phyloP scores from a whole-genome alignment of 2,113 vertebrate species.

The Cryptoleucopteryx plumbea region DNA sequence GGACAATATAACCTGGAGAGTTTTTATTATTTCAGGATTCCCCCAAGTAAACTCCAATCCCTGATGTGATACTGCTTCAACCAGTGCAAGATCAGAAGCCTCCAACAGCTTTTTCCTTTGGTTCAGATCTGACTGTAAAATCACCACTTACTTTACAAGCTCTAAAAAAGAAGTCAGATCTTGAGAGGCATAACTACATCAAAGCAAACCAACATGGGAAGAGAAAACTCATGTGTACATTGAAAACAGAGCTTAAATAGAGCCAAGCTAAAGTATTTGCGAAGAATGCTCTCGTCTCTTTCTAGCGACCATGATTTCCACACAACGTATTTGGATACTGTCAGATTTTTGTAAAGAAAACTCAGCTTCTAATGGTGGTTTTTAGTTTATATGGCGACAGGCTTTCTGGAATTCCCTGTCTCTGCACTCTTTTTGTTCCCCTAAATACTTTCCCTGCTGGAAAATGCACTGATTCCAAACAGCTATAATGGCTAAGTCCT shows the following conservation, averaged over 20 bases:
- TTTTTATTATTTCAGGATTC: neutral
- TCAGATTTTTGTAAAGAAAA: constrained; percentile 31
- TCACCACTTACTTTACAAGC: neutral
- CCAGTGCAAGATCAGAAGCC: neutral
- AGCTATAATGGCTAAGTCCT: constrained; percentile 53
- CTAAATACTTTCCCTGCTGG: constrained; percentile 62
- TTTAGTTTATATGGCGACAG: constrained; percentile 37
- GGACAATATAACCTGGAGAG: neutral
- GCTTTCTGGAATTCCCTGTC: constrained; percentile 51
- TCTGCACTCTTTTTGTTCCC: constrained; percentile 38
- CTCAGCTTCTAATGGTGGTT: neutral
- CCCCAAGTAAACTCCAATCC: neutral
- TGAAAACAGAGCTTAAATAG: constrained; percentile 4
- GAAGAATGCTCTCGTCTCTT: neutral
- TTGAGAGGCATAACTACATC: neutral
- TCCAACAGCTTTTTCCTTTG: neutral
- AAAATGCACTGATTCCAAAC: constrained; percentile 61
- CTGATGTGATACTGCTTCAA: neutral
- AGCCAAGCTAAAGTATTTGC: neutral
- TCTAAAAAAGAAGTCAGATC: neutral
- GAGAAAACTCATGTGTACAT: neutral
- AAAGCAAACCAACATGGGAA: constrained; percentile 31
- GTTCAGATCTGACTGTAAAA: neutral
- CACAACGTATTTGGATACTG: neutral
- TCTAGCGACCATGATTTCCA: neutral